These are phyloP conservation scores for Neosilurus mollespiculum DNA, from an alignment of 2,797 vertebrate species.

Conservation along the genomic window DNA sequence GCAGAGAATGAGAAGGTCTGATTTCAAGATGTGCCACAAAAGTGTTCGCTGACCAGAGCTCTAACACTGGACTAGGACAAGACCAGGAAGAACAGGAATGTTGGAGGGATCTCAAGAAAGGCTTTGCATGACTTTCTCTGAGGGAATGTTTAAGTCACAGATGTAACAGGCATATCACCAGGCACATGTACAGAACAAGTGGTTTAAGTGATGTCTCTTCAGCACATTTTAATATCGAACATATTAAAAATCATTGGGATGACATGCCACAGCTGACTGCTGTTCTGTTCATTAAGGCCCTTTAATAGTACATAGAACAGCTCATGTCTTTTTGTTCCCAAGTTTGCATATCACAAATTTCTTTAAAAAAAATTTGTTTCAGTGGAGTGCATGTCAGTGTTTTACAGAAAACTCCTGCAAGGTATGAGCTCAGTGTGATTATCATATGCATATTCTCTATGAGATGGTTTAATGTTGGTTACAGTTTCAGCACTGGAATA, in stretches of 20 bases:
- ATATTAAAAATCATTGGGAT: background rate
- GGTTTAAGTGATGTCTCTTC: background rate
- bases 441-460: conserved; percentile 19
- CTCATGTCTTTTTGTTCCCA: background rate
- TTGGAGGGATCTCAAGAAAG: conserved; percentile 34
- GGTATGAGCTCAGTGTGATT: background rate
- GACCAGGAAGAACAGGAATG: conserved; percentile 47
- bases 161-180: conserved; percentile 10
- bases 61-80: conserved; percentile 24
- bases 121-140: conserved; percentile 45
- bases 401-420: conserved; percentile 5
- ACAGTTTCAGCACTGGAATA: conserved; percentile 49
- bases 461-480: conserved; percentile 26
- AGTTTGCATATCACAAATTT: conserved; percentile 22
- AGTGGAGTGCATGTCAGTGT: background rate
- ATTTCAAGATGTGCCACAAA: conserved; percentile 48
- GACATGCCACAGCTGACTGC: background rate
- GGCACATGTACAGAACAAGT: conserved; percentile 19
- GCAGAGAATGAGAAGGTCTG: conserved; percentile 23
- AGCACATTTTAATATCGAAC: conserved; percentile 6
- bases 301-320: background rate
- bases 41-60: conserved; percentile 24
- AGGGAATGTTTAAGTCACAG: conserved; percentile 44
- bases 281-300: background rate
- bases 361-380: conserved; percentile 7